Evolutionary conservation across 2,888 invertebrate genomes (phyloP).

Genomic region (Parasteatoda lunata): DNA sequence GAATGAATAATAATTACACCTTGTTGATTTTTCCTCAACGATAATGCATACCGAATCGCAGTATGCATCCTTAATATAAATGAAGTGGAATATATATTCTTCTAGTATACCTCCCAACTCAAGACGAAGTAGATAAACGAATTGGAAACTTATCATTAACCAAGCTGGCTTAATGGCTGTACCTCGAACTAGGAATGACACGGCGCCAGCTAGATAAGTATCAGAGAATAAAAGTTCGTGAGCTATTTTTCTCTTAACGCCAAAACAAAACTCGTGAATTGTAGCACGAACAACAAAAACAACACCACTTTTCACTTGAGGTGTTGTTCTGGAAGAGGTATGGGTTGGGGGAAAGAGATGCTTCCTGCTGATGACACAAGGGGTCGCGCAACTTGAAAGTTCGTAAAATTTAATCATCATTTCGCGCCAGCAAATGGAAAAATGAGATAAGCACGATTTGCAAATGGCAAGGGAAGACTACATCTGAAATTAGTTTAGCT

Average conservation of each 20-base stretch:
- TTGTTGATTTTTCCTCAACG: no score
- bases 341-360: constrained; percentile 27
- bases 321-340: constrained; percentile 1
- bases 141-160: constrained; percentile 60
- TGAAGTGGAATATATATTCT: not conserved
- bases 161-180: constrained; percentile 55
- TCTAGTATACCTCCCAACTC: constrained; percentile 57
- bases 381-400: constrained; percentile 39
- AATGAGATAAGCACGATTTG: constrained; percentile 52
- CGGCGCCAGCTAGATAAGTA: constrained; percentile 34
- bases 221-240: constrained; percentile 41
- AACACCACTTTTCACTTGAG: constrained; percentile 46
- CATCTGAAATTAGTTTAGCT: constrained; percentile 46
- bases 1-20: no score
- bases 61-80: no score
- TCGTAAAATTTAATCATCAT: constrained; percentile 62
- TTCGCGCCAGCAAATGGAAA: constrained; percentile 50
- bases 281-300: constrained; percentile 49
- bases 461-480: constrained; percentile 41
- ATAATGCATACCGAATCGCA: no score
- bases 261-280: constrained; percentile 58
- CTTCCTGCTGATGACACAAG: constrained; percentile 51
- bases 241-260: constrained; percentile 43
- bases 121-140: constrained; percentile 21
- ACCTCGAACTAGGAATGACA: constrained; percentile 42